Evolutionary conservation across 2,888 invertebrate genomes (phyloP), one percentile per base, ranked within the genome.

Genomic region (Himalopsyche kuldschensis): DNA sequence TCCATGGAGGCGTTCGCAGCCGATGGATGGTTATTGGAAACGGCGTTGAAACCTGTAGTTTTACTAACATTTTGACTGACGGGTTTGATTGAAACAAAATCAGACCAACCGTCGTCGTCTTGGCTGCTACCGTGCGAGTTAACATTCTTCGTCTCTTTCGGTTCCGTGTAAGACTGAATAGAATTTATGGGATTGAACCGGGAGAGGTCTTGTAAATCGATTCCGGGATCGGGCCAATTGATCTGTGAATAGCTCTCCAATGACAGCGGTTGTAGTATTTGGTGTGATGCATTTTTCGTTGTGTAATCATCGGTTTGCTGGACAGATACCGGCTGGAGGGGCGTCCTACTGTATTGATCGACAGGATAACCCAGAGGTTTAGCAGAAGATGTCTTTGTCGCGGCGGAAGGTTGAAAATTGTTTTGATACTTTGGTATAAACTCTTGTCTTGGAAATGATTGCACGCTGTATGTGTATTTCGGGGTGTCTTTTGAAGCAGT

Each of bases 201-300:
- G 1, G 92, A 91, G 4, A 92, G 88, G 87, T 92, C 91, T 87
- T 92, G 91, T 81, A 91, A 89, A 87, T 91, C 90, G 86, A 92
- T 87, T 30, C 94, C 94, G 17, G 94, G 94, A 88, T 93, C 93
- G 4, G 94, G 94, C 94, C 94, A 94, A 87, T 93, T 93, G 75
- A 94, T 94, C 88, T 93, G 91, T 0, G 92, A 92, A 87, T 90
- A 91, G 86, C 91, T 90, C 87, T 92, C 92, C 86, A 92, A 87
- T 8, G 92, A 91, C 35, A 92, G 87, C 0, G 92, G 92, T 86
- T 92, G 91, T 82, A 92, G 87, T 87, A 92, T 92, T 89, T 92
- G 92, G 41, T 86, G 86, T 5, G 85, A 81, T 17, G 84, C 55
- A 75, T 78, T 84, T 84, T 85, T 84, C 4, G 32, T 15, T 8